phyloP scores from a whole-genome alignment of 2,888 invertebrate species.

The Machimus rusticus region DNA sequence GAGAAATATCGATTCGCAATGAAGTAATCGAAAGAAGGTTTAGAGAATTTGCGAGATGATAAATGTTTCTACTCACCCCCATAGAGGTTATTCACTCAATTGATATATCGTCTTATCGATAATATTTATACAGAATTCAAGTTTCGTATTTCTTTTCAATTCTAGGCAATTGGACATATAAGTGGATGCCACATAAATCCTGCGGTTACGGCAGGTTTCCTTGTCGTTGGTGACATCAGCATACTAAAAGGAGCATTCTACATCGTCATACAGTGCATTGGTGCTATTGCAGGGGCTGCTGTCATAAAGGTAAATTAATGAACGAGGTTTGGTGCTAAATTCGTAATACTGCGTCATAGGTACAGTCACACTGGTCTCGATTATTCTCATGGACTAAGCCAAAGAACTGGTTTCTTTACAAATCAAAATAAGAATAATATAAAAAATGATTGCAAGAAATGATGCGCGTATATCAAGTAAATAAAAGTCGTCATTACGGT shows the following conservation, averaged over 20 bases:
- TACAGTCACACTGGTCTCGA: neutral
- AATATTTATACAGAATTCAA: neutral
- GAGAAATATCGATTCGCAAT: neutral
- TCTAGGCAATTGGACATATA: conserved; percentile 81
- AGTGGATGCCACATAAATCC: conserved; percentile 94
- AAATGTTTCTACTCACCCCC: neutral
- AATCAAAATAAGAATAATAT: neutral
- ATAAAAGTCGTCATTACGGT: neutral
- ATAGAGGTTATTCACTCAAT: neutral
- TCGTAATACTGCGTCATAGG: neutral
- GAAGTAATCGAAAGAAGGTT: neutral
- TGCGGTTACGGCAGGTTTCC: conserved; percentile 84
- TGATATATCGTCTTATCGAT: neutral
- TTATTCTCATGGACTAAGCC: neutral
- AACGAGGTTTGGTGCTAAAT: neutral
- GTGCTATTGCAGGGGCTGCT: conserved; percentile 82
- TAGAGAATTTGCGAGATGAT: neutral
- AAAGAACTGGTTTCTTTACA: conserved; percentile 2
- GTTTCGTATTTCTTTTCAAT: conserved; percentile 50
- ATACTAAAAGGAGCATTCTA: conserved; percentile 81
- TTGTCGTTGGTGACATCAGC: conserved; percentile 82
- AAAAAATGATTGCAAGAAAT: neutral
- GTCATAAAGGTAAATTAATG: conserved; percentile 69
- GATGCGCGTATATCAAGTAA: neutral
- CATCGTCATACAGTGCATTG: conserved; percentile 80